Base-by-base conservation (phyloP, 2,888 invertebrate species). In the Ptilodon capucinus region DNA sequence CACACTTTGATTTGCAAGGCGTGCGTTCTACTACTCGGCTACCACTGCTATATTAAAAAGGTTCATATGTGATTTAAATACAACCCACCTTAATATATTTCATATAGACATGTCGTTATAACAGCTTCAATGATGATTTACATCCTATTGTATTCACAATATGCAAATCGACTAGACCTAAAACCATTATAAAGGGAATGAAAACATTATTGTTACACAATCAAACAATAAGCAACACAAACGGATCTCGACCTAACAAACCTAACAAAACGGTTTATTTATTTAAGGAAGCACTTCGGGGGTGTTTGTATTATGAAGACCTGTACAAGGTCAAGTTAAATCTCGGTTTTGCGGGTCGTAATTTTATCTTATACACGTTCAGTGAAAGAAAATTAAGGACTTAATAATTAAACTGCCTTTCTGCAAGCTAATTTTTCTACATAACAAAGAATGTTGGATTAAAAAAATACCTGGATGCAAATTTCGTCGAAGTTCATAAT, bases 261-360 rank as follows among this genome's bases (percentile, higher is more conserved):
- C 58, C 63, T 72, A 74, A 83, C 76, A 80, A 79, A 76, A 72
- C 73, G 74, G 66, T 75, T 78, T 80, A 76, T 81, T 78, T 79
- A 79, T 78, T 76, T 75, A 74, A 70, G 71, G 74, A 74, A 81
- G 76, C 83, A 81, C 81, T 83, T 73, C 64, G 64, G n/a, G n/a
- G 28, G 66, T 82, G 79, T 84, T 84, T 82, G 74, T 67, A 74
- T 83, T 81, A 82, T 74, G 68, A 75, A 69, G 65, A 60, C 55
- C 61, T 54, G 56, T 64, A 58, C 58, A 68, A 68, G 61, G 63
- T 64, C 60, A 60, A 57, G 57, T 54, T 16, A 34, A 34, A 34
- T 0, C 34, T 5, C 6, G 13, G 6, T 11, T 30, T 34, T n/a
- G 34, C 7, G 16, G 34, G 7, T 4, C 16, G 34, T 34, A n/a